A percentile compares a stretch with the other conserved stretches of the same genome.
phyloP scores from a whole-genome alignment of 1,140 invertebrate species.

The Polypedilum vanderplanki region DNA sequence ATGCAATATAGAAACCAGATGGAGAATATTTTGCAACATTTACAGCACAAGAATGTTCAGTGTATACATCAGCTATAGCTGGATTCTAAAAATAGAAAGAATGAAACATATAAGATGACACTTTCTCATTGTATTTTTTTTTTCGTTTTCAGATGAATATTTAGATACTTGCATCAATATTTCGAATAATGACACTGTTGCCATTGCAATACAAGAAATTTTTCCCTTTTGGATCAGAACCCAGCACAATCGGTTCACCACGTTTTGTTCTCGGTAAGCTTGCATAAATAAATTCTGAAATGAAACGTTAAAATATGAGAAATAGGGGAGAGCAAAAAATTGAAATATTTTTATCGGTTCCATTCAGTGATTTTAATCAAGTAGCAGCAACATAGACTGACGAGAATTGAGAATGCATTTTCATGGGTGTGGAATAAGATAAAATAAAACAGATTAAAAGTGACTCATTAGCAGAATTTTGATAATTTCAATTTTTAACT shows the following conservation, averaged over 20 bases:
- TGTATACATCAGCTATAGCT: slow-evolving; percentile 88
- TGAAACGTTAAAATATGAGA: slow-evolving; percentile 32
- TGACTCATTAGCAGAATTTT: not conserved
- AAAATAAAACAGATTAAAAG: not conserved
- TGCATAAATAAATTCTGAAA: slow-evolving; percentile 82
- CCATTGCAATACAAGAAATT: slow-evolving; percentile 97
- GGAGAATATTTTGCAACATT: slow-evolving; percentile 98
- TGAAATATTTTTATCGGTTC: not conserved
- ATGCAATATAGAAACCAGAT: slow-evolving; percentile 97
- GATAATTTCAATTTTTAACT: not conserved
- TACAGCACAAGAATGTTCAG: slow-evolving; percentile 89
- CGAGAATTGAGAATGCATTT: not conserved
- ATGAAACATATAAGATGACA: slow-evolving; percentile 30
- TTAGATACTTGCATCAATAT: slow-evolving; percentile 72
- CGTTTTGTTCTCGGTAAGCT: slow-evolving; percentile 86
- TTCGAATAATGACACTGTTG: slow-evolving; percentile 94
- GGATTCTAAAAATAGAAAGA: slow-evolving; percentile 64
- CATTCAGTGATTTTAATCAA: slow-evolving; percentile 6
- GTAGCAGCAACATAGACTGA: not conserved
- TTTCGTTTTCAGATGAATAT: not conserved
- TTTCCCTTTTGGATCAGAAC: slow-evolving; percentile 92
- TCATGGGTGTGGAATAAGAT: not conserved
- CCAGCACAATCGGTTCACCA: slow-evolving; percentile 87
- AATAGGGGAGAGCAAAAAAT: slow-evolving; percentile 32
- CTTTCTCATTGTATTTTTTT: not conserved